Conservation (phyloP, 2,888 invertebrate species). For the Netelia melanura region DNA sequence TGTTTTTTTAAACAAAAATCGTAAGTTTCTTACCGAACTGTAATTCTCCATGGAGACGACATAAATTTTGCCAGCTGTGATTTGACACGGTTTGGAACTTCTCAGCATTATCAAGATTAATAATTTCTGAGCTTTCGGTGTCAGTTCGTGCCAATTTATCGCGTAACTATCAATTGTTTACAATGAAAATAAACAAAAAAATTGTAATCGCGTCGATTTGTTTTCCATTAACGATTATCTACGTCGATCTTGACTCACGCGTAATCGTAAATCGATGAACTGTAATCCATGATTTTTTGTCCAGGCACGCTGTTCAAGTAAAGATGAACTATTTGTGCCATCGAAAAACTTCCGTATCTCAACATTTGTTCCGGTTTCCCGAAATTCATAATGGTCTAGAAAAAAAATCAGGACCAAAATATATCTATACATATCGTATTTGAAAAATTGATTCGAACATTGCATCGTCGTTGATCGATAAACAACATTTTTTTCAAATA, state of each 20-base stretch:
- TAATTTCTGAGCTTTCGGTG: conserved; percentile 29
- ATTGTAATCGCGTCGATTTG: too few species aligned
- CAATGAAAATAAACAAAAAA: too few species aligned
- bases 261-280: not conserved
- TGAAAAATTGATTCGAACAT: too few species aligned
- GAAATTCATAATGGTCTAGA: conserved; percentile 1
- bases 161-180: too few species aligned
- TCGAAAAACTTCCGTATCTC: not conserved
- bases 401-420: not conserved
- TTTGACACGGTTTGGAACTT: conserved; percentile 36
- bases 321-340: not conserved
- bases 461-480: too few species aligned
- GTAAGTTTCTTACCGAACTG: conserved; percentile 33
- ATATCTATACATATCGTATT: too few species aligned
- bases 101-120: conserved; percentile 45
- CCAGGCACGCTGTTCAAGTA: conserved; percentile 14
- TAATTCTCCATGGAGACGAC: conserved; percentile 49
- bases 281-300: conserved; percentile 38
- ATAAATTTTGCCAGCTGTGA: conserved; percentile 43
- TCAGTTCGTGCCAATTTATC: conserved; percentile 40
- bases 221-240: too few species aligned
- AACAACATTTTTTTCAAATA: not conserved
- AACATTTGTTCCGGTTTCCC: not conserved
- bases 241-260: conserved; percentile 6
- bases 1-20: too few species aligned